Conservation (phyloP, 2,113 vertebrate species). For the Semnornis frantzii region DNA sequence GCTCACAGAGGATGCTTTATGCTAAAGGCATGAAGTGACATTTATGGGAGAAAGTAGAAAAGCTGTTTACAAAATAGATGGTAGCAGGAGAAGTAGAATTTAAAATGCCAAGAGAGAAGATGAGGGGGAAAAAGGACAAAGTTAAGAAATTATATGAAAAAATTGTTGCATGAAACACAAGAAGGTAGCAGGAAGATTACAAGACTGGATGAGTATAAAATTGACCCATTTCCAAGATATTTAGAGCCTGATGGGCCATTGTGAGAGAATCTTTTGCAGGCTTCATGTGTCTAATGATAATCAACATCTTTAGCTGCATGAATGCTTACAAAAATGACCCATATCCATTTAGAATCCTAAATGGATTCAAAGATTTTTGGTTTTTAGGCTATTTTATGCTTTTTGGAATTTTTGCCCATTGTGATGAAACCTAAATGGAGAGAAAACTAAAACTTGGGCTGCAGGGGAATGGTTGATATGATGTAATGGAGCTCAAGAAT, state of each 20-base stretch:
- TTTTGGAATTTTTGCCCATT: conserved; percentile 41
- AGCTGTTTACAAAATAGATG: not conserved
- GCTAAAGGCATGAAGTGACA: not conserved
- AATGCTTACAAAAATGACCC: conserved; percentile 25
- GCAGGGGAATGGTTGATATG: not conserved
- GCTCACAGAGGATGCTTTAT: not conserved
- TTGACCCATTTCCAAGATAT: conserved; percentile 22
- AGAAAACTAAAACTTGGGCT: conserved; percentile 30
- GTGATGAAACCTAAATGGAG: conserved; percentile 27
- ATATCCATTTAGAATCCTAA: conserved; percentile 23
- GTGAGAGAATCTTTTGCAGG: conserved; percentile 9
- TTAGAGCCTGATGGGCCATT: not conserved
- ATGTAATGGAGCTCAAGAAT: conserved; percentile 56
- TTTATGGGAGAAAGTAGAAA: not conserved
- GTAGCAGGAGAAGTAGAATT: not conserved
- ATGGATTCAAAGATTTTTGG: conserved; percentile 28
- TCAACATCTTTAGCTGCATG: conserved; percentile 13
- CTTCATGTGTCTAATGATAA: not conserved
- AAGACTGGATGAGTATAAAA: conserved; percentile 7
- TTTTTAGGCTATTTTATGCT: conserved; percentile 8
- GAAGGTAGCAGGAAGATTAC: not conserved
- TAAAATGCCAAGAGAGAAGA: not conserved
- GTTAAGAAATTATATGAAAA: not conserved
- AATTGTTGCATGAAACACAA: not conserved
- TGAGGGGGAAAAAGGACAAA: not conserved